Percentiles rank a stretch among this genome's conserved stretches.
These are phyloP conservation scores for Drosophila austrosaltans DNA, from an alignment of 2,888 invertebrate species.

Conservation along the genomic window DNA sequence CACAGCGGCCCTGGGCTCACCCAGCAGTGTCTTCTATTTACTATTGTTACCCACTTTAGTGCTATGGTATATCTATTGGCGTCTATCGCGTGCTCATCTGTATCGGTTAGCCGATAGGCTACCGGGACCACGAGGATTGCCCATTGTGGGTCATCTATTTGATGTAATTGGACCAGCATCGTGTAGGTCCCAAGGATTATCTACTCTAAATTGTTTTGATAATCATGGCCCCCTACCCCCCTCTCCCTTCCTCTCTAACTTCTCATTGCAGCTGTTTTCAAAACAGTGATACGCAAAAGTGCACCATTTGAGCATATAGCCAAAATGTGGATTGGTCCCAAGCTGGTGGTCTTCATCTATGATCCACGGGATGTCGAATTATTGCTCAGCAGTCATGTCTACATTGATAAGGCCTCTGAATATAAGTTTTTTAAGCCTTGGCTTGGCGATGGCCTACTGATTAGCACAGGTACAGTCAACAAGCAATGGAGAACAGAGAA, in stretches of 20 bases:
- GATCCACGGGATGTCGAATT: constrained; percentile 92
- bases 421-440: constrained; percentile 93
- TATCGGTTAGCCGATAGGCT: constrained; percentile 89
- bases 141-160: constrained; percentile 90
- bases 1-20: constrained; percentile 82
- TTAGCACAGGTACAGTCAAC: constrained; percentile 87
- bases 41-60: constrained; percentile 89
- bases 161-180: constrained; percentile 90
- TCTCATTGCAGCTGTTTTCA: constrained; percentile 87
- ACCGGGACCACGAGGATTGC: constrained; percentile 89
- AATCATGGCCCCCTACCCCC: too few species aligned
- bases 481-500: background rate
- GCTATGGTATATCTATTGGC: constrained; percentile 90
- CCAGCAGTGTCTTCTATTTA: constrained; percentile 88
- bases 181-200: constrained; percentile 84
- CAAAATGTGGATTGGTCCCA: constrained; percentile 91
- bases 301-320: constrained; percentile 86
- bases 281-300: constrained; percentile 84
- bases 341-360: constrained; percentile 89
- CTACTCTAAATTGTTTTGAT: too few species aligned
- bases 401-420: constrained; percentile 91
- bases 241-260: background rate
- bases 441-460: constrained; percentile 92
- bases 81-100: constrained; percentile 88
- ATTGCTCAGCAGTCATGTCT: constrained; percentile 90